Evolutionary conservation across 2,797 vertebrate species (phyloP).

Genomic region (Thunnus albacares): DNA sequence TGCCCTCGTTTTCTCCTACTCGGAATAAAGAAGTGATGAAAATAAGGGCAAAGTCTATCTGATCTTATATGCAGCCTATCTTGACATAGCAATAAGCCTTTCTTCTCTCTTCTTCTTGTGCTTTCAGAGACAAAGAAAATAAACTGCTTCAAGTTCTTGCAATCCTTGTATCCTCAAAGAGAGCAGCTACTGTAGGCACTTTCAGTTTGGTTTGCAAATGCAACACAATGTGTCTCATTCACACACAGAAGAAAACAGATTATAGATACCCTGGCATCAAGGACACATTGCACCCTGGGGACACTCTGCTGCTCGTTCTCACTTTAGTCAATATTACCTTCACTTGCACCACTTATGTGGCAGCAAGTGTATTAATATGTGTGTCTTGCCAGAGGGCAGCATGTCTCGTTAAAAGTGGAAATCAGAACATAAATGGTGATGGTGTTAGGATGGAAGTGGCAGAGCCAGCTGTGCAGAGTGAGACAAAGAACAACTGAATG

Average conservation of each 20-base stretch:
- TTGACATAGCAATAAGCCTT: constrained; percentile 51
- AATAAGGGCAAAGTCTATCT: constrained; percentile 70
- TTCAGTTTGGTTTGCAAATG: constrained; percentile 55
- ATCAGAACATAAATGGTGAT: constrained; percentile 61
- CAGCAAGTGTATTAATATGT: constrained; percentile 70
- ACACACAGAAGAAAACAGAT: constrained; percentile 69
- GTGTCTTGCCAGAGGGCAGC: constrained; percentile 68
- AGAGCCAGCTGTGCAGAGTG: constrained; percentile 42
- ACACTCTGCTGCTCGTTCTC: constrained; percentile 76
- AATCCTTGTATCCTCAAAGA: constrained; percentile 50
- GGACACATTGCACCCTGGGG: constrained; percentile 81
- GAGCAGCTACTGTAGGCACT: constrained; percentile 42
- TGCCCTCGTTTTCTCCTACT: constrained; percentile 76
- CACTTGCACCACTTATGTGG: constrained; percentile 73
- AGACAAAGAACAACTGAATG: constrained; percentile 17
- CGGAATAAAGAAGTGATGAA: constrained; percentile 64
- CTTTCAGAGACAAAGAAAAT: constrained; percentile 43
- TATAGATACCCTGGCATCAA: constrained; percentile 83
- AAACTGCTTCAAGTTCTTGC: constrained; percentile 39
- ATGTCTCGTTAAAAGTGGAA: constrained; percentile 67
- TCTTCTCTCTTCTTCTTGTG: constrained; percentile 33
- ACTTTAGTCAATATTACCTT: constrained; percentile 84
- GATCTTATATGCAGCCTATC: constrained; percentile 66
- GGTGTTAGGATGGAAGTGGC: constrained; percentile 41
- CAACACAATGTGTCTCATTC: constrained; percentile 62